phyloP scores from a whole-genome alignment of 2,113 vertebrate genomes.

The Coregonus clupeaformis region DNA sequence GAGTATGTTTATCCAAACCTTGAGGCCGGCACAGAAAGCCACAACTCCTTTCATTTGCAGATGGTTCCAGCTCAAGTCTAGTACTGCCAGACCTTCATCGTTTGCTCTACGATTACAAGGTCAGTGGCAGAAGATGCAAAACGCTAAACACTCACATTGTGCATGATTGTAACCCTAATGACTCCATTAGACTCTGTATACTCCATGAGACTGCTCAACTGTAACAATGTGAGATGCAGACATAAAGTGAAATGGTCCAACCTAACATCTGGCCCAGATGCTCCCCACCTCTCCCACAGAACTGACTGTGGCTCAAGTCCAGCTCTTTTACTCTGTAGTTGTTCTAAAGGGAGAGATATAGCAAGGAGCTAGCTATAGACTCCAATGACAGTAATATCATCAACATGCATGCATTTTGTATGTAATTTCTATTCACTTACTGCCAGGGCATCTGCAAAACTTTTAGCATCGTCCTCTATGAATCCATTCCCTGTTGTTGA shows the following conservation, averaged over 20 bases:
- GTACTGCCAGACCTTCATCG: conserved; percentile 79
- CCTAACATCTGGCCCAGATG: conserved; percentile 83
- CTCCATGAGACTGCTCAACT: neutral
- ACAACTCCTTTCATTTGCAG: conserved; percentile 79
- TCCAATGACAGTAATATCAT: neutral
- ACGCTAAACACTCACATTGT: neutral
- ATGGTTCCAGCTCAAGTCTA: conserved; percentile 91
- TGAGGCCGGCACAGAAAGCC: conserved; percentile 82
- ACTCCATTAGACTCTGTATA: neutral
- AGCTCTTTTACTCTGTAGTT: conserved; percentile 84
- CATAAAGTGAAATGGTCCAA: conserved; percentile 47
- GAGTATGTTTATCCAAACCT: conserved; percentile 55
- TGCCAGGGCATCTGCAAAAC: conserved; percentile 78
- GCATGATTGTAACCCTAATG: neutral
- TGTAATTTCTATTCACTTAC: conserved; percentile 70
- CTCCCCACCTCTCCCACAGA: conserved; percentile 81
- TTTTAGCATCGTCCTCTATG: conserved; percentile 75
- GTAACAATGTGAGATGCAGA: neutral
- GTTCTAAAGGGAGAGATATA: conserved; percentile 53
- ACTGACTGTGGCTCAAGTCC: conserved; percentile 86
- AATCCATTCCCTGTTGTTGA: conserved; percentile 77
- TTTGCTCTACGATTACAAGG: conserved; percentile 66
- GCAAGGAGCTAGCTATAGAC: neutral
- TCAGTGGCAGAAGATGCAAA: neutral
- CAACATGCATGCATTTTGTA: neutral